Conservation (phyloP, 2,797 vertebrate species). For the Bufotes viridis region DNA sequence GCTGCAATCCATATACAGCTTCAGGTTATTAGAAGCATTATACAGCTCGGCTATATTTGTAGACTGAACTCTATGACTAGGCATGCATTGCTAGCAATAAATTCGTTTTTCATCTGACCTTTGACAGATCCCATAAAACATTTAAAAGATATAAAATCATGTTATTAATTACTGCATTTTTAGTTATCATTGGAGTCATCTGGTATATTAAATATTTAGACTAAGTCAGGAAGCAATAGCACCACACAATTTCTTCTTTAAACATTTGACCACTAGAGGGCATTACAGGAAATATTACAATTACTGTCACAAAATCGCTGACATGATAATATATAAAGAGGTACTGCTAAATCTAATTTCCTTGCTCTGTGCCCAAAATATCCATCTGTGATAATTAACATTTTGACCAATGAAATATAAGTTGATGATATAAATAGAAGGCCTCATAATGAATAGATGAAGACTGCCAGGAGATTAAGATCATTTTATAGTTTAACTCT, state of each 20-base stretch:
- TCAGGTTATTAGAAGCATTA: neutral
- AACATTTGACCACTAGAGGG: constrained; percentile 56
- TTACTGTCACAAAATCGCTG: constrained; percentile 46
- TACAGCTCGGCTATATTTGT: neutral
- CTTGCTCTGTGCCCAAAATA: constrained; percentile 53
- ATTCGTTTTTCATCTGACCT: too few relatives aligned
- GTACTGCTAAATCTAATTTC: constrained; percentile 54
- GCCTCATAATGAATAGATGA: constrained; percentile 56
- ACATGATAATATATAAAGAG: constrained; percentile 47
- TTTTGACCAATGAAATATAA: constrained; percentile 55
- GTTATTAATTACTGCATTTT: neutral
- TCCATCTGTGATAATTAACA: constrained; percentile 54
- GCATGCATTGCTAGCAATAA: neutral
- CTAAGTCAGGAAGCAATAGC: neutral
- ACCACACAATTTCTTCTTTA: neutral
- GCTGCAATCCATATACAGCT: too few relatives aligned
- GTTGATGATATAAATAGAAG: constrained; percentile 49
- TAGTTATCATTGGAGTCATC: neutral
- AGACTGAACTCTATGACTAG: neutral
- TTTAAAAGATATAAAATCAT: neutral
- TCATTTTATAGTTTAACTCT: constrained; percentile 46
- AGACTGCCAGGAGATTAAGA: constrained; percentile 18
- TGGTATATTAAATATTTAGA: neutral
- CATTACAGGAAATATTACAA: constrained; percentile 56
- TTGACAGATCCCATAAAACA: too few relatives aligned